Evolutionary conservation across 2,113 vertebrate genomes (phyloP).

Genomic region (Halcyon malimbica): DNA sequence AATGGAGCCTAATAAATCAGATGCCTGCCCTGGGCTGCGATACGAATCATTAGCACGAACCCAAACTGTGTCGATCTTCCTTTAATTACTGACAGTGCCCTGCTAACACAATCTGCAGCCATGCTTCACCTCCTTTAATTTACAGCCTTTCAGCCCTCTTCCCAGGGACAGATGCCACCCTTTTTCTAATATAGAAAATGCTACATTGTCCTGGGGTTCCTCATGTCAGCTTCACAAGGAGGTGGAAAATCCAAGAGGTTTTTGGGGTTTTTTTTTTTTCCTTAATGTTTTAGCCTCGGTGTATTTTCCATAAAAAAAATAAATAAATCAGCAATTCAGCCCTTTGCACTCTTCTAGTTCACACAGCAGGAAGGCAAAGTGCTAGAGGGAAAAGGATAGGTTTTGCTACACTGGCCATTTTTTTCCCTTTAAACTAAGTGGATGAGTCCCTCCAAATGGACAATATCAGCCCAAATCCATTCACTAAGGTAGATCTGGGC

Average conservation of each 20-base stretch:
- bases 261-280: neutral
- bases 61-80: neutral
- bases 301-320: neutral
- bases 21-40: neutral
- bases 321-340: neutral
- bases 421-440: neutral
- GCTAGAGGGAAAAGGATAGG: neutral
- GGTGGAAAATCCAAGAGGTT: neutral
- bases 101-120: neutral
- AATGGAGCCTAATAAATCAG: neutral
- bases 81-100: neutral
- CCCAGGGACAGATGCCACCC: neutral
- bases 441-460: neutral
- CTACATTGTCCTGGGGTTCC: fast-evolving
- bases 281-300: neutral
- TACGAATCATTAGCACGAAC: neutral
- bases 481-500: neutral
- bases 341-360: neutral
- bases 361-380: neutral
- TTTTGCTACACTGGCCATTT: neutral
- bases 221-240: neutral
- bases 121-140: neutral
- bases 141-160: neutral
- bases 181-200: neutral
- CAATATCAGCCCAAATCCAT: neutral